Evolutionary conservation across 2,797 vertebrate genomes (phyloP).

Genomic region (Amblyraja radiata): DNA sequence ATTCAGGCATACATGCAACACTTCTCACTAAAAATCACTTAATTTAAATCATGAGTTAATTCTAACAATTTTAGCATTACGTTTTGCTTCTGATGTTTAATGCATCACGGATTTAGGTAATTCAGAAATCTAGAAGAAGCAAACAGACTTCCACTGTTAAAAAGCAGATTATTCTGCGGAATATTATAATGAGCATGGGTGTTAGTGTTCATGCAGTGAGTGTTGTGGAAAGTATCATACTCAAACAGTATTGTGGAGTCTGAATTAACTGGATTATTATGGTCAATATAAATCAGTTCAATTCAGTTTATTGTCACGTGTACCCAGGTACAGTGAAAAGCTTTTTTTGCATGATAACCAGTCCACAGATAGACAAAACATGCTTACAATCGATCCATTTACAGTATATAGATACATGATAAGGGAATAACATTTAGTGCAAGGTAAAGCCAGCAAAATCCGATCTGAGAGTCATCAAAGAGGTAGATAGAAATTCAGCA

Average conservation of each 20-base stretch:
- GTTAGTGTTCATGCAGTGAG: too few relatives aligned
- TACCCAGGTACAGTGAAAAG: too few relatives aligned
- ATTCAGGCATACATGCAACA: neutral
- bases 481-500: too few relatives aligned
- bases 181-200: neutral
- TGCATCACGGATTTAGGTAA: neutral
- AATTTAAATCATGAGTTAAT: neutral
- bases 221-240: neutral
- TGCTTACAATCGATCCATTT: too few relatives aligned
- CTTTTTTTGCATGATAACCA: too few relatives aligned
- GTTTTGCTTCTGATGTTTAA: neutral
- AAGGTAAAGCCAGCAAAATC: too few relatives aligned
- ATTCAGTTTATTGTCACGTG: too few relatives aligned
- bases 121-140: neutral
- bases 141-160: neutral
- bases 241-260: neutral
- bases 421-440: too few relatives aligned
- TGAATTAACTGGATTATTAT: neutral
- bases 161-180: neutral
- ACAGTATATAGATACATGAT: too few relatives aligned
- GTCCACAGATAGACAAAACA: too few relatives aligned
- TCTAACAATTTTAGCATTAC: neutral
- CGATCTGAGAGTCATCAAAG: too few relatives aligned
- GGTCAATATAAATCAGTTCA: neutral
- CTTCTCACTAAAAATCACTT: neutral